phyloP scores from a whole-genome alignment of 2,888 invertebrate genomes.

The Eurytoma californica region DNA sequence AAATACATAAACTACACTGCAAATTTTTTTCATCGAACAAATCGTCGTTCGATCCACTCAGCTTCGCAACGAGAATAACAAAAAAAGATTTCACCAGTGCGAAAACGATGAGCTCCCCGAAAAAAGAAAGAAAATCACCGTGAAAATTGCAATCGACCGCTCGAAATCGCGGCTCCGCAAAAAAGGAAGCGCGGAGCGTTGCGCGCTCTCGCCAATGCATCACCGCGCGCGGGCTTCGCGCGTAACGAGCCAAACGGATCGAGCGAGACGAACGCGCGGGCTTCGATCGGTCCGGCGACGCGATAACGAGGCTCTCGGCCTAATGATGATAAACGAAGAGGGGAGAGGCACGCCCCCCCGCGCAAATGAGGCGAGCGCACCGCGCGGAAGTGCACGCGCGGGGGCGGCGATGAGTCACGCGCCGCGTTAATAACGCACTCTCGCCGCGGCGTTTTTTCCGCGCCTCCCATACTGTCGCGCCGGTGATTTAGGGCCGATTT shows the following conservation, averaged over 20 bases:
- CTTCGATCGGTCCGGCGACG: no score
- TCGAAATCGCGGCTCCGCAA: no score
- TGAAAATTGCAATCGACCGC: no score
- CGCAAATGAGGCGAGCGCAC: constrained; percentile 32
- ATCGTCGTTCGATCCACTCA: no score
- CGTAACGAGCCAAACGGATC: constrained; percentile 34
- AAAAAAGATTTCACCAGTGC: no score
- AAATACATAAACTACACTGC: no score
- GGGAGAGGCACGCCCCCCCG: background rate
- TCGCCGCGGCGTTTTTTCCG: background rate
- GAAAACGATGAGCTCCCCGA: no score
- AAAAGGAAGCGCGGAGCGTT: no score
- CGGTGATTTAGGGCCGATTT: no score
- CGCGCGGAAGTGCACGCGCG: background rate
- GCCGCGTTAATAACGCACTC: constrained; percentile 44
- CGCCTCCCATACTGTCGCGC: background rate
- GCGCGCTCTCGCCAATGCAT: background rate
- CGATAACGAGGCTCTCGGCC: background rate
- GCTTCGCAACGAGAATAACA: no score
- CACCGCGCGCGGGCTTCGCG: constrained; percentile 53
- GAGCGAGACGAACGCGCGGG: background rate
- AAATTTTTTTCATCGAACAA: no score
- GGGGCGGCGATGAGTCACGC: constrained; percentile 43
- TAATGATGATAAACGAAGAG: constrained; percentile 36
- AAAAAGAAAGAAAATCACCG: no score